Conservation (phyloP, 2,113 vertebrate genomes). For the Lycaon pictus region DNA sequence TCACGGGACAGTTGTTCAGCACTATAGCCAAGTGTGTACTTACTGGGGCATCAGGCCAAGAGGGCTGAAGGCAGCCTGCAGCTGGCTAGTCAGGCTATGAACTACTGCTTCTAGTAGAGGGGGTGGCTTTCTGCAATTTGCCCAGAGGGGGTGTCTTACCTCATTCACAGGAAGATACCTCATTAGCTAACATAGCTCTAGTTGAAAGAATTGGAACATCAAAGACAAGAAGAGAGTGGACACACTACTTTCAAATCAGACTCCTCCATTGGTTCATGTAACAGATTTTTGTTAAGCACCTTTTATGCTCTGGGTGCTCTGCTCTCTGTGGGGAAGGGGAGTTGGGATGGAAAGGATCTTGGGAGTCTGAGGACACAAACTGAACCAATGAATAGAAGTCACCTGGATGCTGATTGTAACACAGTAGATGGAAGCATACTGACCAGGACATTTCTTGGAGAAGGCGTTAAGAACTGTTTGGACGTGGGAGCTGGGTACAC, state of each 20-base stretch:
- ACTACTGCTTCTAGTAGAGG: neutral
- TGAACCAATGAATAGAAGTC: neutral
- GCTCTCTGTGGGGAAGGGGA: neutral
- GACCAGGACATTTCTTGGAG: neutral
- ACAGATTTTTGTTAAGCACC: neutral
- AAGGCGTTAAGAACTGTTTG: neutral
- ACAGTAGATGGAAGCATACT: neutral
- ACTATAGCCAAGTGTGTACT: neutral
- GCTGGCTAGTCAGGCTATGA: too few species aligned
- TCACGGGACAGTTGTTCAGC: accelerated
- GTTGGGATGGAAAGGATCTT: too few species aligned
- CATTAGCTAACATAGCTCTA: accelerated
- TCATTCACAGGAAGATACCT: neutral
- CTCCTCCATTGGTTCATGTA: accelerated
- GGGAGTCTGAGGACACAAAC: neutral
- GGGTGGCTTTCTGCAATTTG: neutral
- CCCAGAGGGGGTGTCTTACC: neutral
- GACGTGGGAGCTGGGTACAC: neutral
- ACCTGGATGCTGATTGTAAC: neutral
- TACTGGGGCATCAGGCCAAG: neutral
- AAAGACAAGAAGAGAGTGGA: neutral
- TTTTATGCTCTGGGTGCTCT: accelerated
- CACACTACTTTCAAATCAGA: accelerated
- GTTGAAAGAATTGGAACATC: too few species aligned
- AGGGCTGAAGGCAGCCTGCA: neutral